Conservation (phyloP, 1,140 invertebrate genomes). For the Subanguina moxae region DNA sequence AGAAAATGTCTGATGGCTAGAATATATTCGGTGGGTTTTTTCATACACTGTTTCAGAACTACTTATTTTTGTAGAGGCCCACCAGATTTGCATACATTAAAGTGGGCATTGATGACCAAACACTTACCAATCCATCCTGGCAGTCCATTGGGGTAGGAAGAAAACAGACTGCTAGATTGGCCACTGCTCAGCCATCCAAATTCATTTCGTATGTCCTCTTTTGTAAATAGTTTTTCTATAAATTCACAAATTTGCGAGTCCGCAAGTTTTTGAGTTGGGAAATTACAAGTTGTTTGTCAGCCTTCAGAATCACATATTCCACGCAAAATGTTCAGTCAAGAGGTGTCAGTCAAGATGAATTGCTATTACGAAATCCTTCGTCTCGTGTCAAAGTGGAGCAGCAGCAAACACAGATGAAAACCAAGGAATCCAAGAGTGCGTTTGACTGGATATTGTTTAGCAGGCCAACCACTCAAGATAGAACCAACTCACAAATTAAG, state of each 20-base stretch:
- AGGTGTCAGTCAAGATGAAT: no score
- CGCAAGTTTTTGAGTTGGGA: neutral
- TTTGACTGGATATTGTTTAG: no score
- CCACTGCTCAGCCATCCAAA: neutral
- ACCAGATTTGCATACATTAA: neutral
- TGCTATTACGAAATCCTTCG: no score
- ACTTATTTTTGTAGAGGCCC: neutral
- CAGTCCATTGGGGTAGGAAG: neutral
- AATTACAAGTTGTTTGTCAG: no score
- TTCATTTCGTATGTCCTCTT: neutral
- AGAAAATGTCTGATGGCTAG: conserved; percentile 2
- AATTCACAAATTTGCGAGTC: no score
- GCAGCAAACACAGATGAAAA: no score
- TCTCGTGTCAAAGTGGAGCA: no score
- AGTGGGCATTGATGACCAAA: neutral
- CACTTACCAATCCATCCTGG: neutral
- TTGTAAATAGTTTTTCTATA: neutral
- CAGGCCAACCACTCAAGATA: no score
- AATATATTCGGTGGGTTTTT: conserved; percentile 8
- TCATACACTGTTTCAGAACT: neutral
- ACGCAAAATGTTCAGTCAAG: no score
- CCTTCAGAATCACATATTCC: no score
- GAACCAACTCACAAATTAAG: no score
- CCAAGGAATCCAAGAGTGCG: no score
- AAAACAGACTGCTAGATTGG: neutral